Evolutionary conservation across 1,140 invertebrate genomes (phyloP), one percentile per base, ranked within the genome.

Genomic region (Solenopsis invicta): DNA sequence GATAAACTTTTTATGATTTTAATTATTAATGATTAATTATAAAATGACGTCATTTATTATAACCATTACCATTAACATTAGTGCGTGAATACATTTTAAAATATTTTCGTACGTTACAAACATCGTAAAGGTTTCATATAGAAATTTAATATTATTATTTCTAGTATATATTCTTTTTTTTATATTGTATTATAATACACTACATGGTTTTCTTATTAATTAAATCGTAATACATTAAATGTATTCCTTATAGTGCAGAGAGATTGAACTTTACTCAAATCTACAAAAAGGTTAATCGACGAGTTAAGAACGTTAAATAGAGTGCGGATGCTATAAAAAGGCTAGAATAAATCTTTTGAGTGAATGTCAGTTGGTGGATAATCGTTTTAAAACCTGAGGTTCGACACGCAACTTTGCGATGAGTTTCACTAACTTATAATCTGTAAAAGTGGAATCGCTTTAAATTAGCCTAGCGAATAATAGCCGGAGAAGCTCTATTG

Each of bases 351-450:
- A 84, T 84, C 69, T 74, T 74, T 34, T 41, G 10, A 61, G 69
- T 8, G 18, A 74, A 34, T 61, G 54, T 50, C 54, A 41, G 54
- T 18, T 45, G 69, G 24, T n/a, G 54, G 41, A 75, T 84, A 84
- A 84, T 84, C 41, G n/a, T 37, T 84, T 62, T 48, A 61, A 84
- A 29, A 50, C 18, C 69, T 41, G 54, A 29, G 75, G 29, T 75
- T 61, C 54, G 56, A 84, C 80, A 82, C 54, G 69, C 54, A 75
- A 84, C 37, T 84, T 62, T 8, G 64, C 29, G 54, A 75, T 41
- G 69, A 84, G 54, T 84, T 84, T 84, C 80, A 45, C 41, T 45
- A 84, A 84, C 54, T 84, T 84, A 75, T 75, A 61, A 84, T 84
- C 80, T 82, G 29, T 61, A 82, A 74, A 77, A 77, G 48, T 64